Evolutionary conservation across 1,140 invertebrate species (phyloP), one percentile per base, ranked within the genome.

Genomic region (Ditylenchus dipsaci): DNA sequence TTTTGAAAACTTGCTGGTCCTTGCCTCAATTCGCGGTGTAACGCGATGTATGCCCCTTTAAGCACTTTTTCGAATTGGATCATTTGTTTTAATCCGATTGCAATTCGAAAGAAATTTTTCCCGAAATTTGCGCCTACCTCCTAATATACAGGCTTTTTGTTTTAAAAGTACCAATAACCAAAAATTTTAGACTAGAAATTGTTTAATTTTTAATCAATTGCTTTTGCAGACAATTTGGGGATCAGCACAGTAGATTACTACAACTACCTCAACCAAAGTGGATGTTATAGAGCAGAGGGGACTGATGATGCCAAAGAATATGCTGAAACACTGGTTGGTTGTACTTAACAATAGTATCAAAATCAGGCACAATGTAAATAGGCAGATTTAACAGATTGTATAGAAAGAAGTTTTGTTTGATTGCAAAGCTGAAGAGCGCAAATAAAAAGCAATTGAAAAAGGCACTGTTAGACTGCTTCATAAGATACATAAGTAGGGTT

Each of bases 241-340:
- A 79, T 90, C 21, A 85, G 86, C n/a, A 81, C 84, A 49, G 86
- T 88, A 26, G 86, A 88, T 72, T 89, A 89, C 78, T 90, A 88
- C 76, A 82, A 84, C 57, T 90, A 90, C 78, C 82, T 90, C 57
- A 88, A 85, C 72, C 87, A 88, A 72, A 88, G 88, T 70, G 87
- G 86, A 21, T 87, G 86, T 62, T 88, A 87, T 75, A 86, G 84
- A 68, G 88, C 89, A 1, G 88, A 90, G 67, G 89, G 88, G 19
- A 88, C 86, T 0, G 88, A 90, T 80, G 89, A 90, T 83, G 85
- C 85, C 1, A 85, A 87, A 57, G 89, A 90, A 69, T 90, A 89
- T 82, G 85, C 88, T 76, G 88, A 89, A 78, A 90, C 89, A 0
- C 82, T 89, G 69, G 86, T 87, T 11, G 3, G 33, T 38, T 38